These are phyloP conservation scores for Ploceus nigricollis DNA, from an alignment of 2,113 vertebrate genomes.

Conservation along the genomic window DNA sequence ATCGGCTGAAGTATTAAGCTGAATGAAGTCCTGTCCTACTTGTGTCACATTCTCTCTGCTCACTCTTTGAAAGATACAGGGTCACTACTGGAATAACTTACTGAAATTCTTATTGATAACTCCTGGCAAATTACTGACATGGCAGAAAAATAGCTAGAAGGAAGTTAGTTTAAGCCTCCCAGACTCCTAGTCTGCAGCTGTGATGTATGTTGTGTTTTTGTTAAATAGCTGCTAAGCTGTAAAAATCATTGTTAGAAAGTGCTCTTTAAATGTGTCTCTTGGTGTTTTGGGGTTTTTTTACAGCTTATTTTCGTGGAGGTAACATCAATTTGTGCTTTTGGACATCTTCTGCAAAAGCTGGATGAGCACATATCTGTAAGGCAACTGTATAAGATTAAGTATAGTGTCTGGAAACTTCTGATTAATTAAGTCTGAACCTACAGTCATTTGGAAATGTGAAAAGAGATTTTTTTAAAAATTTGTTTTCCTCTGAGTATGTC, in stretches of 20 bases:
- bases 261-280: background rate
- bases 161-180: background rate
- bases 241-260: background rate
- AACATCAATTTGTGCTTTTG: background rate
- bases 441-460: background rate
- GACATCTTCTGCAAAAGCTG: background rate
- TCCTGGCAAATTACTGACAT: background rate
- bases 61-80: background rate
- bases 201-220: background rate
- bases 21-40: conserved; percentile 33
- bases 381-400: background rate
- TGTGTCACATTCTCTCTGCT: conserved; percentile 45
- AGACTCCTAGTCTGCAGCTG: background rate
- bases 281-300: background rate
- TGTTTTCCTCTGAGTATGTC: background rate
- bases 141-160: background rate
- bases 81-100: background rate
- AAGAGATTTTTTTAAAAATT: background rate
- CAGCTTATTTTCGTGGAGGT: background rate
- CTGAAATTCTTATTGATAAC: background rate
- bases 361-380: background rate
- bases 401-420: background rate
- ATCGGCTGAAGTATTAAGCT: background rate
- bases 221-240: background rate
- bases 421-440: background rate